These are phyloP conservation scores for Sarcophaga bullata DNA, from an alignment of 1,140 invertebrate species.

Conservation along the genomic window DNA sequence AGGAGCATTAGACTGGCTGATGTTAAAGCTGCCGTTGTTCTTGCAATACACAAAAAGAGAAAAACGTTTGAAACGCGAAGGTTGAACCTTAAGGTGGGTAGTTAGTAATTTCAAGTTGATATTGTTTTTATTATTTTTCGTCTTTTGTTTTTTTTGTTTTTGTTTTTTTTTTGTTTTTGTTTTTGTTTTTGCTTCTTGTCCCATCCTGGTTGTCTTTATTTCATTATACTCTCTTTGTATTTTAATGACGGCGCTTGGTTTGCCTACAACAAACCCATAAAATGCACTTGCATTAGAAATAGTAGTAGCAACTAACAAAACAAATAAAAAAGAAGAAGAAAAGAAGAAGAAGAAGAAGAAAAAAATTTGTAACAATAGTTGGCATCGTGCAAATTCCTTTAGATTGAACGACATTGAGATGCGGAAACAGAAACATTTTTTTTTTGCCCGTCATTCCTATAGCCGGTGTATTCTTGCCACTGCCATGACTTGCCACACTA, in stretches of 20 bases:
- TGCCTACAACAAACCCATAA: slow-evolving; percentile 11
- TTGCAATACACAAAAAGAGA: background rate
- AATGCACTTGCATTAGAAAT: slow-evolving; percentile 7
- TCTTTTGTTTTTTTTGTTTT: background rate
- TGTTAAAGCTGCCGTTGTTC: too few relatives aligned
- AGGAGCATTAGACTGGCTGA: too few relatives aligned
- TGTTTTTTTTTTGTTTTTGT: too few relatives aligned
- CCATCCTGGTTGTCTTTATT: background rate
- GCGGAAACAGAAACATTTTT: slow-evolving; percentile 37
- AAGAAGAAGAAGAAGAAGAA: background rate
- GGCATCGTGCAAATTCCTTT: slow-evolving; percentile 23
- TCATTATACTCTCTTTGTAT: background rate
- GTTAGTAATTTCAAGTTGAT: background rate
- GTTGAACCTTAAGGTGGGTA: slow-evolving; percentile 8
- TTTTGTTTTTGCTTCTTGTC: background rate
- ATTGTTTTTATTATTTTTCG: background rate
- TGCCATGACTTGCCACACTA: background rate
- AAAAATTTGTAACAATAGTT: slow-evolving; percentile 2
- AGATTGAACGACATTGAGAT: slow-evolving; percentile 18
- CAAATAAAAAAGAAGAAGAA: background rate
- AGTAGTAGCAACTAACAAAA: background rate
- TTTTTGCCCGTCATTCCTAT: background rate
- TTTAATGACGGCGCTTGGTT: slow-evolving; percentile 20
- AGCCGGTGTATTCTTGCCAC: slow-evolving; percentile 32
- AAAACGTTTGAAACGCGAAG: background rate